Conservation (phyloP, 1,140 invertebrate genomes). For the Pemphigus obesinymphae region DNA sequence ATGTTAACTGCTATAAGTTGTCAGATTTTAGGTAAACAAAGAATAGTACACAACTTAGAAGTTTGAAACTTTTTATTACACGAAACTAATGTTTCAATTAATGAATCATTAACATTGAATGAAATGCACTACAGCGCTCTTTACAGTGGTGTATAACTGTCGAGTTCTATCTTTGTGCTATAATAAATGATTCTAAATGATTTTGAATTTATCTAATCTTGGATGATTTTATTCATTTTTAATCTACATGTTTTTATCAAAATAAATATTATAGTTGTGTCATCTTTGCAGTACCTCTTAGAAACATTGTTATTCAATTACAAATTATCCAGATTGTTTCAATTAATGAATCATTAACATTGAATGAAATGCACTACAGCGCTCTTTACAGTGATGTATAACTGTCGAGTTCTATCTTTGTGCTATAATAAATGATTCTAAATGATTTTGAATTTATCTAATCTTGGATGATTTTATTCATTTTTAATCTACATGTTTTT, state of each 20-base stretch:
- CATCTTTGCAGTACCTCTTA: too few relatives aligned
- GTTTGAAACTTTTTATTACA: too few relatives aligned
- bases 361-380: slow-evolving; percentile 13
- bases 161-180: slow-evolving; percentile 33
- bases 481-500: not conserved
- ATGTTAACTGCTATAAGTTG: too few relatives aligned
- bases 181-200: not conserved
- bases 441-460: not conserved
- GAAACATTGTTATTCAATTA: too few relatives aligned
- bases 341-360: too few relatives aligned
- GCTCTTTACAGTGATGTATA: not conserved
- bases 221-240: not conserved
- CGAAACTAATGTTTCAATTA: too few relatives aligned
- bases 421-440: not conserved
- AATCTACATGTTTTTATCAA: too few relatives aligned
- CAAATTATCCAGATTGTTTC: too few relatives aligned
- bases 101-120: too few relatives aligned
- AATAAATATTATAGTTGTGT: too few relatives aligned
- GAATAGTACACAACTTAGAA: too few relatives aligned
- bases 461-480: not conserved
- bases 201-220: not conserved
- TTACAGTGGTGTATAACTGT: not conserved
- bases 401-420: slow-evolving; percentile 29
- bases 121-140: slow-evolving; percentile 31
- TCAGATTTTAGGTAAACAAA: too few relatives aligned